Base-by-base conservation (phyloP, 1,140 invertebrate species). In the Coelopa frigida region DNA sequence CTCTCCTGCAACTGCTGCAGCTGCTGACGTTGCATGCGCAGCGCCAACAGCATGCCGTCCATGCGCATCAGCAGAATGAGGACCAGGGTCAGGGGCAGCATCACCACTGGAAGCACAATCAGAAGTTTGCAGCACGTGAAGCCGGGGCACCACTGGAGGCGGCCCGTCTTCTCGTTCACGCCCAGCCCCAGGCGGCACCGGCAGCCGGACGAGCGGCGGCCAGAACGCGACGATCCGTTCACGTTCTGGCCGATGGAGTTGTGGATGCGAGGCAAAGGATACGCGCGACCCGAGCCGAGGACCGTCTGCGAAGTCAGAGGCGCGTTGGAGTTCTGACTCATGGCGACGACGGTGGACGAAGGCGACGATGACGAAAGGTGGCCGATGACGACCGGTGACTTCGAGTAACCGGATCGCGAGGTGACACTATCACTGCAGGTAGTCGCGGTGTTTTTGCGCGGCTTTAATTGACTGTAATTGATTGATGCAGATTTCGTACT, bases 81-180 rank as follows among this genome's bases (percentile, higher is more conserved):
- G 29, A 65, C 54, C 49, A 68, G 46, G 21, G 60, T 62, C 48
- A 68, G 41, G 11, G 65, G 65, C 54, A 68, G 51, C 60, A 68
- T 57, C 14, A 65, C 51, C 39, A 66, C 61, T 62, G 65, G 64
- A 63, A 68, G 47, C 32, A 68, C 44, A 38, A 68, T 49, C 14
- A 68, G 50, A 35, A 68, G 27, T 64, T 68, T 68, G 41, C 58
- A 63, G 41, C 61, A 68, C 12, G 59, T 65, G 47, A 61, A 43
- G 23, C 61, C 64, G 5, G 65, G 61, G 57, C 65, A 68, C 65
- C 65, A 68, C 38, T 68, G 65, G n/a, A 68, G 39, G 3, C 65
- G 65, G 15, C 65, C 65, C 5, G 60, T 68, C n/a, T 55, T 57
- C 42, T 55, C 50, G 43, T 68, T 68, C 7, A 68, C 57, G 7